Evolutionary conservation across 2,797 vertebrate species (phyloP).

Genomic region (Pseudotriccus pelzelni): DNA sequence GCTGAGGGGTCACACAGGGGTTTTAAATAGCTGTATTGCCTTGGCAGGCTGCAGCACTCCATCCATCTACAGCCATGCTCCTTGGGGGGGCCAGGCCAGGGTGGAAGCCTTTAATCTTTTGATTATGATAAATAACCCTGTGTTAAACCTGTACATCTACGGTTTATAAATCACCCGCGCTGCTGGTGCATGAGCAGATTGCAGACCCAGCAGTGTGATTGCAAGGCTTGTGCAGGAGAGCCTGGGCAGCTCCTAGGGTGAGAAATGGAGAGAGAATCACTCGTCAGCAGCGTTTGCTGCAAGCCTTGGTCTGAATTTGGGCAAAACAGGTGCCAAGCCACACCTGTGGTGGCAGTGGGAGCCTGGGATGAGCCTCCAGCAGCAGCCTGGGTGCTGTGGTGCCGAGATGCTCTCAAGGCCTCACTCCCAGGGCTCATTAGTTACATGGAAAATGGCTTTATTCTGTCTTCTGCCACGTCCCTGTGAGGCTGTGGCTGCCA

Average conservation of each 20-base stretch:
- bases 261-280: background rate
- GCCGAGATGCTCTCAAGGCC: background rate
- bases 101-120: slow-evolving; percentile 6
- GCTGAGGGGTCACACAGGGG: background rate
- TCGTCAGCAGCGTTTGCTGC: rapidly evolving
- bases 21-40: background rate
- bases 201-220: background rate
- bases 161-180: background rate
- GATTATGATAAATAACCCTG: background rate
- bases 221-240: background rate
- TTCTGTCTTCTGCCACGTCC: background rate
- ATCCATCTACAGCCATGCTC: rapidly evolving
- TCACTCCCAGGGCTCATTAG: background rate
- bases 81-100: background rate
- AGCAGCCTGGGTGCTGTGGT: background rate
- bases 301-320: background rate
- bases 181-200: background rate
- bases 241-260: background rate
- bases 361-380: background rate
- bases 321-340: rapidly evolving
- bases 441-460: background rate
- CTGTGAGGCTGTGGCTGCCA: background rate
- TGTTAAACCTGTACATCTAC: background rate
- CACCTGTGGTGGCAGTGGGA: rapidly evolving
- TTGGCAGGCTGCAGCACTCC: background rate